Evolutionary conservation across 2,797 vertebrate species (phyloP).

Genomic region (Tenualosa thibaudeaui): DNA sequence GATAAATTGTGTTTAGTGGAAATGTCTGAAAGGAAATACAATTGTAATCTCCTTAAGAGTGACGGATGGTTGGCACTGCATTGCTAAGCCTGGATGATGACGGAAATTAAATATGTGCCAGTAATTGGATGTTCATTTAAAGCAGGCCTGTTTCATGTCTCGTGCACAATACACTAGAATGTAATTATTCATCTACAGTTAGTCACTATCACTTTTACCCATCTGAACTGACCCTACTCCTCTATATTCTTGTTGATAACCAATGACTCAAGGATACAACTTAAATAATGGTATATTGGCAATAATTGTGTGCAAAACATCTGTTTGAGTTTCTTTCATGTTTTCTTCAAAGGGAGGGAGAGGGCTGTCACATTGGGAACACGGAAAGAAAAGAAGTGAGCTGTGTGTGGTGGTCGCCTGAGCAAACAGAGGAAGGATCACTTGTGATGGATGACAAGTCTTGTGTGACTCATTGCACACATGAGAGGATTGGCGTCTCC

Average conservation of each 20-base stretch:
- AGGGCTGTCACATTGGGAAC: not conserved
- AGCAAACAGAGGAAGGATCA: slow-evolving; percentile 3
- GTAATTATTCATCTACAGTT: not conserved
- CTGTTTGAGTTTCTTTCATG: not conserved
- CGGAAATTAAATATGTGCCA: slow-evolving; percentile 11
- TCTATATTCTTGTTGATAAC: not conserved
- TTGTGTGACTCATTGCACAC: slow-evolving; percentile 15
- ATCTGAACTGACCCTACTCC: not conserved
- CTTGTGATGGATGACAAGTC: slow-evolving; percentile 8
- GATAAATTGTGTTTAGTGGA: not conserved
- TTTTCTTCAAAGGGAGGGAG: not conserved
- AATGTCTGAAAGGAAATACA: not conserved
- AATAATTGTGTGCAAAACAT: not conserved
- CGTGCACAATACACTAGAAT: no score
- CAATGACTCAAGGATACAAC: not conserved
- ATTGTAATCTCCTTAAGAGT: not conserved
- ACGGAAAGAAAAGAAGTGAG: not conserved
- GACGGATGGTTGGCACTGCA: not conserved
- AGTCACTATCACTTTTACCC: not conserved
- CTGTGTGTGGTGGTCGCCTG: not conserved
- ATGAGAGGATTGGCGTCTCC: slow-evolving; percentile 3
- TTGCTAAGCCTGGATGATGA: not conserved
- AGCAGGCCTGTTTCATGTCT: not conserved
- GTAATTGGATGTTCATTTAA: not conserved
- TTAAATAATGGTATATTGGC: not conserved